Base-by-base conservation (phyloP, 2,888 invertebrate species). In the Nemapogon koenigi region DNA sequence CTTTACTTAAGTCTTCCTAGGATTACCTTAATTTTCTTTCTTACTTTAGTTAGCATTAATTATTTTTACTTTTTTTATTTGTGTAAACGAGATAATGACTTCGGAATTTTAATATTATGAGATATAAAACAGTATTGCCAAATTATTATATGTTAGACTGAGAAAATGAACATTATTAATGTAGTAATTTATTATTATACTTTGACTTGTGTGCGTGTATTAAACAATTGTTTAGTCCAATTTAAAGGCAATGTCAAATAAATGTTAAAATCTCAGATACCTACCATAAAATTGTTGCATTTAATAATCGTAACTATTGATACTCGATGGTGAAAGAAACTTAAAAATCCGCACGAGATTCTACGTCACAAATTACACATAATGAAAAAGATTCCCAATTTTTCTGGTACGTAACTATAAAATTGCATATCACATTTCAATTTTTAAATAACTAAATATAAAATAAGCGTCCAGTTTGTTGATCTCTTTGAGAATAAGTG, bases 71-170 rank as follows among this genome's bases (percentile, higher is more conserved):
- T n/a, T n/a, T n/a, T n/a, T n/a, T n/a, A n/a, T n/a, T n/a, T n/a
- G n/a, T n/a, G n/a, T n/a, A n/a, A n/a, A n/a, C n/a, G n/a, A n/a
- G n/a, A n/a, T n/a, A n/a, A n/a, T n/a, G n/a, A n/a, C n/a, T n/a
- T n/a, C n/a, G n/a, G n/a, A n/a, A n/a, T n/a, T n/a, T n/a, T n/a
- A 66, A 69, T 57, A 52, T 57, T 61, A 53, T n/a, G n/a, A n/a
- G n/a, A n/a, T n/a, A n/a, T n/a, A 14, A 36, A 70, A 70, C 66
- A 71, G 65, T 69, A 73, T 75, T 78, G 78, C 78, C 78, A 78
- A 78, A 76, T 75, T 65, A 75, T 70, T 71, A 71, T 72, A 66
- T 62, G 66, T 72, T 75, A 78, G 78, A 78, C 78, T 78, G 78
- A 76, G 59, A 50, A 60, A 53, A 32, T 2, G n/a, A 26, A 35